These are phyloP conservation scores for Rhinoderma darwinii DNA, from an alignment of 2,113 vertebrate genomes.

Conservation along the genomic window DNA sequence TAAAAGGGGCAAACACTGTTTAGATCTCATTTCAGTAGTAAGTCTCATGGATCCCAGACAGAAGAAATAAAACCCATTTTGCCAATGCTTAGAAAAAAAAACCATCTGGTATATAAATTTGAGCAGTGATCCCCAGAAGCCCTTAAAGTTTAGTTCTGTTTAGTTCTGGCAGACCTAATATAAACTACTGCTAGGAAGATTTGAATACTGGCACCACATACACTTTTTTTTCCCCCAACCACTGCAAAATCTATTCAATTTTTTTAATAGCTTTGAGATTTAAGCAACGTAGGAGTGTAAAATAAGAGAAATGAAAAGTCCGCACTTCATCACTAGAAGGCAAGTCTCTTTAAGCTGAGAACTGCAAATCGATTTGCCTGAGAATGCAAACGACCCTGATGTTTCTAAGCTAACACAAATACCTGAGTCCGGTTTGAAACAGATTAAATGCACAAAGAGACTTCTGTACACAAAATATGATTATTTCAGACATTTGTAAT, in stretches of 20 bases:
- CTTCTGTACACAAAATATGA: slow-evolving; percentile 67
- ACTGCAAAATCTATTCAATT: slow-evolving; percentile 63
- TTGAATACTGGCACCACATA: slow-evolving; percentile 57
- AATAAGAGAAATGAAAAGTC: slow-evolving; percentile 44
- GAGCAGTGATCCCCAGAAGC: slow-evolving; percentile 41
- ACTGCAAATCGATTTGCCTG: slow-evolving; percentile 45
- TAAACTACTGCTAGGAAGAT: slow-evolving; percentile 58
- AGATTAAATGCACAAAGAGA: slow-evolving; percentile 62
- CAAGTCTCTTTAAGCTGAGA: slow-evolving; percentile 59
- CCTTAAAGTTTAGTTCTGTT: slow-evolving; percentile 60
- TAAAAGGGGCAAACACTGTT: neutral
- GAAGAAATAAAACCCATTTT: slow-evolving; percentile 35
- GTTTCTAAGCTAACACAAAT: neutral
- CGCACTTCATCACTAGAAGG: slow-evolving; percentile 52
- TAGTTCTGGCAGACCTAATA: slow-evolving; percentile 59
- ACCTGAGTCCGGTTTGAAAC: slow-evolving; percentile 44
- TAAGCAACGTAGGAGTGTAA: slow-evolving; percentile 52
- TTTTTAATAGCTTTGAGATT: slow-evolving; percentile 47
- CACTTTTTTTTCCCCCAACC: slow-evolving; percentile 53
- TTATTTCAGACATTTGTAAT: slow-evolving; percentile 70
- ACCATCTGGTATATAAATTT: slow-evolving; percentile 66
- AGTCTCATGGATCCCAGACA: slow-evolving; percentile 22
- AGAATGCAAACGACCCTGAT: slow-evolving; percentile 50
- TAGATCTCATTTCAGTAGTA: slow-evolving; percentile 19
- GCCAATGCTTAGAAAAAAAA: slow-evolving; percentile 52